A percentile compares a stretch with the other conserved stretches of the same genome.
Conservation (phyloP, 1,140 invertebrate species). For the Penaeus japonicus region DNA sequence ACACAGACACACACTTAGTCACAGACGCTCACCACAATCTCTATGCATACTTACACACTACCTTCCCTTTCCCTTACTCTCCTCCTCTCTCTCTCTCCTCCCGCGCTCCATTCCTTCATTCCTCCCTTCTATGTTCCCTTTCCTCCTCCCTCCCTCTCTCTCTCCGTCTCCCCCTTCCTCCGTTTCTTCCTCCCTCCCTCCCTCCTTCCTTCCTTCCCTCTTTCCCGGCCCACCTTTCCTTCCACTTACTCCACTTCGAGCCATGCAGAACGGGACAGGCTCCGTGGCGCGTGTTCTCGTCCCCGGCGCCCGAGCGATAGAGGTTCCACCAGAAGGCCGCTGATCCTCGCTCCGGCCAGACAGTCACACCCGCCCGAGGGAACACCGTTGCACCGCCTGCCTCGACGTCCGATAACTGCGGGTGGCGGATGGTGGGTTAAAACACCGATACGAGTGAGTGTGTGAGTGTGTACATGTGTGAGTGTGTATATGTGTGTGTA, state of each 20-base stretch:
- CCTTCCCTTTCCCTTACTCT: no score
- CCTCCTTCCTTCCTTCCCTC: not conserved
- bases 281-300: constrained; percentile 65
- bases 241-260: constrained; percentile 66
- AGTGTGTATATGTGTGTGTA: not conserved
- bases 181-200: not conserved
- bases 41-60: no score
- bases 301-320: constrained; percentile 63
- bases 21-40: no score
- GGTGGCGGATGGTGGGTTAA: constrained; percentile 25
- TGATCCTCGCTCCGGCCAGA: constrained; percentile 63
- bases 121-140: not conserved
- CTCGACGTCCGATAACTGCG: constrained; percentile 65
- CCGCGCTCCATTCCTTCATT: no score
- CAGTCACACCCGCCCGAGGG: constrained; percentile 62
- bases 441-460: not conserved
- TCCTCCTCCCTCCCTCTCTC: not conserved
- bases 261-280: constrained; percentile 68
- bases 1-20: no score
- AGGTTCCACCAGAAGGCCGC: constrained; percentile 69
- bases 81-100: no score
- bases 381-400: constrained; percentile 66
- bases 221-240: not conserved
- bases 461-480: not conserved
- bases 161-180: not conserved